Percentiles rank a stretch among this genome's conserved stretches.
These are phyloP conservation scores for Lycophotia porphyrea DNA, from an alignment of 2,888 invertebrate species.

Conservation along the genomic window DNA sequence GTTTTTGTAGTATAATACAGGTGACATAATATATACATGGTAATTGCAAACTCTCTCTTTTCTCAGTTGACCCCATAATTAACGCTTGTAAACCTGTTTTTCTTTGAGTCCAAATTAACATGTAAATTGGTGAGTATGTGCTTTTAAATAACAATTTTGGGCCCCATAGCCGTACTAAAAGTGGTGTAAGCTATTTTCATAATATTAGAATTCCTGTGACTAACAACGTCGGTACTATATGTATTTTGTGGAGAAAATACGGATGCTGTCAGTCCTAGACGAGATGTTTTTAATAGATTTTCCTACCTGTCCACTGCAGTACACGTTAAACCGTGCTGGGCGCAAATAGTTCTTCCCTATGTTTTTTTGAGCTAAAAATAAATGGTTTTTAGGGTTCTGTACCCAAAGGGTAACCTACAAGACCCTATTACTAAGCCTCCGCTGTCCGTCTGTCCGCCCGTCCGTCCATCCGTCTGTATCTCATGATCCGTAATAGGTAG, in stretches of 20 bases:
- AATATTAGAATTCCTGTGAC: background rate
- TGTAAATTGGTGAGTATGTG: constrained; percentile 38
- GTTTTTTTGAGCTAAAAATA: background rate
- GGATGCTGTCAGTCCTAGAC: background rate
- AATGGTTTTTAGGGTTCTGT: too few species aligned
- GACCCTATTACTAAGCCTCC: too few species aligned
- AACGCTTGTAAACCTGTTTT: constrained; percentile 36
- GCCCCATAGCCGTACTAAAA: background rate
- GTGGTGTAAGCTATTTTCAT: background rate
- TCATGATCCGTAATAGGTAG: too few species aligned
- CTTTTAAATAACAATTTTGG: constrained; percentile 23
- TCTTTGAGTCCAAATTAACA: constrained; percentile 40
- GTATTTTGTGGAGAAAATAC: background rate
- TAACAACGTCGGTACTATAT: background rate
- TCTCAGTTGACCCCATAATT: constrained; percentile 27
- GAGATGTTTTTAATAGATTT: background rate
- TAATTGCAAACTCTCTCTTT: background rate
- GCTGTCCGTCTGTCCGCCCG: too few species aligned
- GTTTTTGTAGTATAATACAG: background rate
- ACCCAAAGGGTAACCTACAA: too few species aligned
- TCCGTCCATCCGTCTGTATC: too few species aligned
- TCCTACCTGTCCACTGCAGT: background rate
- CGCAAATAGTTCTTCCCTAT: too few species aligned
- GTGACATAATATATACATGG: background rate
- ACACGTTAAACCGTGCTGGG: background rate